phyloP scores from a whole-genome alignment of 2,113 vertebrate species.

The Corvus moneduloides region DNA sequence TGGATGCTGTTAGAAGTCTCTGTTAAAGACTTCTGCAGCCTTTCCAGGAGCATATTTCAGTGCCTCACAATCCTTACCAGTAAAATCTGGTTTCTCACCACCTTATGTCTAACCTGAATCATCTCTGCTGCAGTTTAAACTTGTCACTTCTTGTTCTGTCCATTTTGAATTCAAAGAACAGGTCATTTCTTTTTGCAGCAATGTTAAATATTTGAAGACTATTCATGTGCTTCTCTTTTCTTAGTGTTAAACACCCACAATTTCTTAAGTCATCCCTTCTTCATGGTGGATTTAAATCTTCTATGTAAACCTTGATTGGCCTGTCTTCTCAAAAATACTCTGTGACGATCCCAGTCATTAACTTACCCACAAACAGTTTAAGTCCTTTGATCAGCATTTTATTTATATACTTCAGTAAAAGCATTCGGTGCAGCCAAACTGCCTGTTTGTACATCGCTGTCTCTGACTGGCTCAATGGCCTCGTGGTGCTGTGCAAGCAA shows the following conservation, averaged over 20 bases:
- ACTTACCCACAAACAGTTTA: conserved; percentile 24
- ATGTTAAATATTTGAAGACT: conserved; percentile 20
- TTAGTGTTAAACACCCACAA: not conserved
- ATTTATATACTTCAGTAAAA: not conserved
- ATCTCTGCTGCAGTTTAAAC: not conserved
- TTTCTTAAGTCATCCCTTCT: conserved; percentile 14
- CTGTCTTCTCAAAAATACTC: conserved; percentile 14
- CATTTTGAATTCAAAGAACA: not conserved
- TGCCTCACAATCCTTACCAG: not conserved
- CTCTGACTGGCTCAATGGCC: not conserved
- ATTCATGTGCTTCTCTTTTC: not conserved
- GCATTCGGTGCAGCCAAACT: not conserved
- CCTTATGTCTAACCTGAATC: not conserved
- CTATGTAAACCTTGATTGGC: conserved; percentile 19
- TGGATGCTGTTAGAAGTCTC: not conserved
- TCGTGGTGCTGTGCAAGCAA: not conserved
- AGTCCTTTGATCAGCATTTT: conserved; percentile 11
- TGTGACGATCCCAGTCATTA: conserved; percentile 7
- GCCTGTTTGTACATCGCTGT: not conserved
- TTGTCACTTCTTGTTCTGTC: not conserved
- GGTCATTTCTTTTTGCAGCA: not conserved
- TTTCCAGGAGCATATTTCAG: not conserved
- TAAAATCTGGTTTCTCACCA: not conserved
- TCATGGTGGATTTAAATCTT: not conserved
- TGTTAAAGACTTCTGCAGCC: not conserved